These are phyloP conservation scores for Trichogramma evanescens DNA, from an alignment of 2,888 invertebrate genomes.

Conservation along the genomic window DNA sequence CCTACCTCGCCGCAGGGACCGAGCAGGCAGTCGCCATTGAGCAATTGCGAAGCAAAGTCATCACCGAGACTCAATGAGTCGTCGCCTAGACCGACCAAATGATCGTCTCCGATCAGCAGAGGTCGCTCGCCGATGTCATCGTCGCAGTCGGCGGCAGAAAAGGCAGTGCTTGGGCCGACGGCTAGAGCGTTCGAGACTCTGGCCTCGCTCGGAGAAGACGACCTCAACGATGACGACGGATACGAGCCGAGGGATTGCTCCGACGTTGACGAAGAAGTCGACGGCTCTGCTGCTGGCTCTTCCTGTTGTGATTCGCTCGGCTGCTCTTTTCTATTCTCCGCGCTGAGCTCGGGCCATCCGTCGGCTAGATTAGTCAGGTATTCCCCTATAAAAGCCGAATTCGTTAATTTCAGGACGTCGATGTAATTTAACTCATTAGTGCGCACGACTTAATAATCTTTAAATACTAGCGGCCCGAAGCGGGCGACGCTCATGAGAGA, in stretches of 20 bases:
- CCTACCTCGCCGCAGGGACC: conserved; percentile 32
- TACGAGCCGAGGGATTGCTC: not conserved
- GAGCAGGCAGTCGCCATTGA: conserved; percentile 37
- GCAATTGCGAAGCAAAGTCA: conserved; percentile 39
- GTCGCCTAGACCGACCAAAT: conserved; percentile 37
- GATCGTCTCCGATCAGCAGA: conserved; percentile 30
- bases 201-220: too few species aligned
- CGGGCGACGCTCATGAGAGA: too few species aligned
- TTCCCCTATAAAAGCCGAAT: too few species aligned
- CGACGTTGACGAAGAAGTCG: not conserved
- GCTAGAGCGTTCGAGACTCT: too few species aligned
- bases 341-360: conserved; percentile 26
- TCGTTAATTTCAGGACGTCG: too few species aligned
- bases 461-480: too few species aligned
- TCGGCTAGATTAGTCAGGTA: too few species aligned
- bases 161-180: too few species aligned
- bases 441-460: too few species aligned
- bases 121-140: conserved; percentile 19
- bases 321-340: not conserved
- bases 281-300: not conserved
- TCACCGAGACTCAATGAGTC: conserved; percentile 40
- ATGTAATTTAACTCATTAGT: too few species aligned
- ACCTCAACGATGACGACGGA: too few species aligned
- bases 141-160: not conserved
- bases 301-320: conserved; percentile 20